Base-by-base conservation (phyloP, 2,888 invertebrate species). In the Caenorhabditis sp. region DNA sequence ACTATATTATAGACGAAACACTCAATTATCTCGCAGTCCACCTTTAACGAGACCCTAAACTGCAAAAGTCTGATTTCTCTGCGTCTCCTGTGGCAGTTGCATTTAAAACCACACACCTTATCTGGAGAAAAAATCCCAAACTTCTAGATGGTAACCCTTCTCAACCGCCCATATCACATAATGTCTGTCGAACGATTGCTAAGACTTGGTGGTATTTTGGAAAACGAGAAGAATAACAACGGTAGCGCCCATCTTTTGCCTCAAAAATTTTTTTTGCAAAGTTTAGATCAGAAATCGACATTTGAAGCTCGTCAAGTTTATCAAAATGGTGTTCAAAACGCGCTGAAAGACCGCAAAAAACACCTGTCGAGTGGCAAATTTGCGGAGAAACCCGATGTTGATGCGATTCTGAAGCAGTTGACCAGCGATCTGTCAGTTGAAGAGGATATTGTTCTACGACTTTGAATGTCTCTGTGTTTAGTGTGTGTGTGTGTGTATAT, bases 91-190 rank as follows among this genome's bases (percentile, higher is more conserved):
- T n/a, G n/a, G n/a, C n/a, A n/a, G n/a, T n/a, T n/a, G n/a, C n/a
- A n/a, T n/a, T n/a, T n/a, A n/a, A n/a, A n/a, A n/a, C n/a, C n/a
- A n/a, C n/a, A n/a, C n/a, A n/a, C n/a, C n/a, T n/a, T n/a, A n/a
- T n/a, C n/a, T n/a, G n/a, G n/a, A n/a, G 4, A 19, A 53, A 23
- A 6, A 31, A 31, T 31, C 10, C 31, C 31, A 31, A 31, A 58
- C 6, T 62, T 66, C 49, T 63, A 71, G 67, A 72, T 72, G 72
- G 67, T 72, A 10, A 68, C 67, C 1, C 67, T 72, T 58, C 58
- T 72, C 12, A 67, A 72, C 36, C 72, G 72, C 23, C 72, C 72
- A 2, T 72, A 72, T 65, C 72, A 72, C 51, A 58, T 72, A 8
- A 26, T 72, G 5, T 68, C 67, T 0, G 51, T 72, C 12, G 64